phyloP scores from a whole-genome alignment of 2,797 vertebrate species.

The Arctocebus calabarensis region DNA sequence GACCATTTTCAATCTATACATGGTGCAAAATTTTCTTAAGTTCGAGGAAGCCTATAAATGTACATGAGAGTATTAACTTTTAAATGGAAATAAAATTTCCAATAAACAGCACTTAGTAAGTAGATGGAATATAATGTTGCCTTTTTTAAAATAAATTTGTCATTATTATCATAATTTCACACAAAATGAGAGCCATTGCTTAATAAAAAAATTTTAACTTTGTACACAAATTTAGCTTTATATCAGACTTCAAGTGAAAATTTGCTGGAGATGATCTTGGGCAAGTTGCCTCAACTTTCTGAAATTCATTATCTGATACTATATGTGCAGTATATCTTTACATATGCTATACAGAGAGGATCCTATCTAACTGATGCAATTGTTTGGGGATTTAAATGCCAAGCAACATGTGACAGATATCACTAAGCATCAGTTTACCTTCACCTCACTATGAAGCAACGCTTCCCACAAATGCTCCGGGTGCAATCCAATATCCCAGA shows the following conservation, averaged over 20 bases:
- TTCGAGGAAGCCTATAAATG: neutral
- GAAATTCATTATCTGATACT: neutral
- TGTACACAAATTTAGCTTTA: neutral
- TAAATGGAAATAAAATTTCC: neutral
- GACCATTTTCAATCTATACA: neutral
- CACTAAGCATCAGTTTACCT: neutral
- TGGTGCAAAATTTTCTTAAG: neutral
- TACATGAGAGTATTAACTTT: neutral
- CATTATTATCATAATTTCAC: neutral
- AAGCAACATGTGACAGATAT: neutral
- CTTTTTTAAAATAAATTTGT: neutral
- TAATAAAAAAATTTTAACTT: neutral
- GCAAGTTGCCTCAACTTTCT: neutral
- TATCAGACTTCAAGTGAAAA: constrained; percentile 3
- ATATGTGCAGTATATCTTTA: neutral
- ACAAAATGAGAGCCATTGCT: neutral
- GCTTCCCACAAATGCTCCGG: neutral
- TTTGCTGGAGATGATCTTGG: neutral
- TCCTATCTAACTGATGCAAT: neutral
- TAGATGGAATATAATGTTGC: neutral
- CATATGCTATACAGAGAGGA: neutral
- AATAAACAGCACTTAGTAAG: neutral
- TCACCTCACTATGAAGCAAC: neutral
- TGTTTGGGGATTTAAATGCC: neutral
- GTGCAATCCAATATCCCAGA: neutral